phyloP scores from a whole-genome alignment of 2,113 vertebrate species.

The Hippopotamus amphibius region DNA sequence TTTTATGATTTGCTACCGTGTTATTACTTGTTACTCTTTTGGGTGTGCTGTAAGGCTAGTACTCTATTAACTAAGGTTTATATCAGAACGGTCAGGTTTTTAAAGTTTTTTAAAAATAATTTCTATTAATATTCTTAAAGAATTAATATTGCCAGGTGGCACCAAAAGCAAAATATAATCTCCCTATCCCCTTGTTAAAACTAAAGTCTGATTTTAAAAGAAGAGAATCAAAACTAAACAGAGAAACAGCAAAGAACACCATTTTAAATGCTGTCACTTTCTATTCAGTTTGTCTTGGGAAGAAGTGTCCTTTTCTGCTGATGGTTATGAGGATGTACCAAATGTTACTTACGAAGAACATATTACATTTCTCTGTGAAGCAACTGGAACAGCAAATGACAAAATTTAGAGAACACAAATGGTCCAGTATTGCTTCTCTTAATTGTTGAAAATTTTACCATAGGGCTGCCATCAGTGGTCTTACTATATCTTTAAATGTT shows the following conservation, averaged over 20 bases:
- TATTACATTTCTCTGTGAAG: not conserved
- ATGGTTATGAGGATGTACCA: not conserved
- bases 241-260: not conserved
- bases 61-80: not conserved
- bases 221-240: not conserved
- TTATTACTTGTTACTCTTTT: conserved; percentile 7
- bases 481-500: not conserved
- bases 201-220: not conserved
- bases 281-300: not conserved
- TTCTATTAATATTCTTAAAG: too few relatives aligned
- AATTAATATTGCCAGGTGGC: not conserved
- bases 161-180: conserved; percentile 6
- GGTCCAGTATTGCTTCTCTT: not conserved
- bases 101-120: too few relatives aligned
- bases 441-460: not conserved
- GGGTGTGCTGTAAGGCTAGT: not conserved
- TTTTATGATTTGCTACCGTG: not conserved
- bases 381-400: not conserved
- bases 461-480: not conserved
- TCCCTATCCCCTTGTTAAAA: not conserved
- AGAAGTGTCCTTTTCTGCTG: not conserved
- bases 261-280: conserved; percentile 12
- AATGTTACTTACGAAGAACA: not conserved
- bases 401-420: not conserved
- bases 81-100: not conserved